Evolutionary conservation across 2,888 invertebrate species (phyloP), one percentile per base, ranked within the genome.

Genomic region (Protonemura montana): DNA sequence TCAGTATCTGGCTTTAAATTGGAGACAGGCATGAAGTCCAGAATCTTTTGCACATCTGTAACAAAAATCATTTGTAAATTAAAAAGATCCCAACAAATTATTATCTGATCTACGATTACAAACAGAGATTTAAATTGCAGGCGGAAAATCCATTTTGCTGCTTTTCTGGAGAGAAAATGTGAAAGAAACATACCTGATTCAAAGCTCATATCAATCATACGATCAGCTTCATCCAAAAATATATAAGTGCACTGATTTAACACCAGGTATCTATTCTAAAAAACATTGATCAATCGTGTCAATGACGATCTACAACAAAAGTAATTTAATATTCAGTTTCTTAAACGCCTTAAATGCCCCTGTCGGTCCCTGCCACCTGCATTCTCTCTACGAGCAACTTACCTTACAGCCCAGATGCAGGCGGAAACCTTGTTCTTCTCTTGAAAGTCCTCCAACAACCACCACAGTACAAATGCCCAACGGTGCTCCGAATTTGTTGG

Each of bases 121-220:
- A n/a, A n/a, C n/a, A n/a, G n/a, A n/a, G n/a, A n/a, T n/a, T n/a
- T n/a, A n/a, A n/a, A n/a, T n/a, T n/a, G n/a, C n/a, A n/a, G n/a
- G n/a, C n/a, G n/a, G n/a, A 35, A 35, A 35, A 10, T 35, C 10
- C 5, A 6, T 35, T 35, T 35, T 10, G 3, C 35, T 35, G 5
- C 3, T 35, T 35, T 35, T 35, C 35, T 35, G 35, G 10, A 35
- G 5, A 35, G n/a, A 35, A 35, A 3, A 35, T 35, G 3, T 35
- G 10, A 35, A 3, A 3, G 35, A 35, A 35, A 35, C 29, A 85
- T 89, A 91, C 91, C 91, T 78, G 98, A 98, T 91, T 99, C 99
- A 91, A 99, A 99, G 91, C 99, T 99, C 97, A 99, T 99, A 93
- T 99, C 99, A 92, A 99, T 98, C 99, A 99, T 99, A 90, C 99